phyloP scores from a whole-genome alignment of 2,888 invertebrate species.

The Argyresthia albistria region DNA sequence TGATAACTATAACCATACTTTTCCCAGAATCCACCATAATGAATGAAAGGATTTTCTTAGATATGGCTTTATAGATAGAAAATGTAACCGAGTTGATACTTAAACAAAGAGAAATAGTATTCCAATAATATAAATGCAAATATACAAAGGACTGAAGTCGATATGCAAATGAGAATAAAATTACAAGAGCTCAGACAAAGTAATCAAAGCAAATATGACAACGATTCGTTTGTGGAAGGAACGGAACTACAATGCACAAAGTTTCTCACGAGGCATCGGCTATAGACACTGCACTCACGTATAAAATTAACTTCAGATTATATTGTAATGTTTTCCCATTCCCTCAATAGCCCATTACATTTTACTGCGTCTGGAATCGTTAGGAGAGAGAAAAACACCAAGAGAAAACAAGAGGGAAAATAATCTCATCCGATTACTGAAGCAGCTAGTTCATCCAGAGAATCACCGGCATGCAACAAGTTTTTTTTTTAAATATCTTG shows the following conservation, averaged over 20 bases:
- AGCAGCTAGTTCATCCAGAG: neutral
- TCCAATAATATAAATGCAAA: neutral
- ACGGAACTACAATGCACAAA: neutral
- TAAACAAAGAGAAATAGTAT: neutral
- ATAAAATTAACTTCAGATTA: conserved; percentile 39
- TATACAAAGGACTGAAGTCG: neutral
- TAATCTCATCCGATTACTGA: conserved; percentile 2
- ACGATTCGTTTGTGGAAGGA: too few relatives aligned
- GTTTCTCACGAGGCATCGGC: neutral
- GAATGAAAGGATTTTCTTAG: too few relatives aligned
- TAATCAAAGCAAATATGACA: too few relatives aligned
- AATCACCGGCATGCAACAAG: too few relatives aligned
- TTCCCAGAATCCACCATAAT: too few relatives aligned
- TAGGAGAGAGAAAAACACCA: conserved; percentile 26
- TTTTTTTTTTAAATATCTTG: too few relatives aligned
- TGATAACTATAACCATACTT: too few relatives aligned
- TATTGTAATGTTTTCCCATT: conserved; percentile 44
- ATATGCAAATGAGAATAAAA: neutral
- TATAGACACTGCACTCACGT: conserved; percentile 11
- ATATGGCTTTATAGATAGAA: neutral
- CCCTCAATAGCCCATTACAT: conserved; percentile 39
- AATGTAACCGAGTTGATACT: neutral
- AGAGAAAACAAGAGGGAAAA: conserved; percentile 23
- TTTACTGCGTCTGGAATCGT: conserved; percentile 34
- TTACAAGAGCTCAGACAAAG: too few relatives aligned